Base-by-base conservation (phyloP, 2,888 invertebrate species). In the Sceliomorpha sp. region DNA sequence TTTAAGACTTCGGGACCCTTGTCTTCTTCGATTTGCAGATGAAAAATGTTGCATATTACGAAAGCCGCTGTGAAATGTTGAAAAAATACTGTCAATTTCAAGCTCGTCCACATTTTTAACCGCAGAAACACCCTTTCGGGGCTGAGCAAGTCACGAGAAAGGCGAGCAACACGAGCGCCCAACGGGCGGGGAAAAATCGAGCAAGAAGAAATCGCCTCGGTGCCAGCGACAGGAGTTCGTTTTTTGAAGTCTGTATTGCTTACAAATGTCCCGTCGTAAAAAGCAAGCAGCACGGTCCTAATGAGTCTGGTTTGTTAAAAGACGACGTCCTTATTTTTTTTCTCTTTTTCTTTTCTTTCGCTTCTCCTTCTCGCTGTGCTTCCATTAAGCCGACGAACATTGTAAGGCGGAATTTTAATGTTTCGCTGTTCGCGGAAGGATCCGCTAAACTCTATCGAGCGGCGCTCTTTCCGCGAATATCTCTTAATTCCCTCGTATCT, bases 221-320 rank as follows among this genome's bases (percentile, higher is more conserved):
- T 32, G 53, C 42, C 45, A 39, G 63, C 59, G 67, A 59, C 59
- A 58, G 58, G 48, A 72, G 73, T 77, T 77, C 62, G 73, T 76
- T 77, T 77, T 77, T 77, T 74, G 72, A 75, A 77, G 77, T 69
- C 71, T 60, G 64, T 87, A 88, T 88, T 87, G 87, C 88, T 88
- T 88, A 88, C 88, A 87, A 88, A 88, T 88, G 88, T 87, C 80
- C 78, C 83, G 79, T 77, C 80, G 83, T 83, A 86, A 86, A 86
- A 88, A 86, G 75, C 76, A 71, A 80, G 71, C 77, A 78, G 75
- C 79, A 77, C 74, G 66, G 70, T 77, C 83, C 85, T 88, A 88
- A 87, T 88, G 87, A 88, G 87, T 86, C 84, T 82, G 87, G 85
- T 85, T 81, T 87, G 87, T 88, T 87, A 87, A 87, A 85, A 86